phyloP scores from a whole-genome alignment of 2,888 invertebrate genomes.

The Eupelmus urozonus region DNA sequence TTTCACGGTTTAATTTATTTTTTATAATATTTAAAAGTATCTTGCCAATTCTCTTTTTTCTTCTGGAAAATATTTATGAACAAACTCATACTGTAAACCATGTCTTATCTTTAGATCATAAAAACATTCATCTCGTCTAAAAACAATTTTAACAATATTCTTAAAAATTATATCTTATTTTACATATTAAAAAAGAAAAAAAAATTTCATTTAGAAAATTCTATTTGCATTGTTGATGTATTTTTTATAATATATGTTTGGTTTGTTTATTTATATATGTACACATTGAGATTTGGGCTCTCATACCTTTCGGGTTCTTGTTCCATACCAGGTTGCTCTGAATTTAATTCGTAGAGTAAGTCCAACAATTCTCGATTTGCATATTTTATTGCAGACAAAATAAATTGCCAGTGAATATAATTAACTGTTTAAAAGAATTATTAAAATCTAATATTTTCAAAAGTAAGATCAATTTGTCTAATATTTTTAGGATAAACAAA shows the following conservation, averaged over 20 bases:
- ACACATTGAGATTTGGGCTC: not conserved
- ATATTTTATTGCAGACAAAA: constrained; percentile 3
- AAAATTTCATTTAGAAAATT: too few relatives aligned
- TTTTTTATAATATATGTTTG: not conserved
- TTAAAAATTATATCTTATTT: too few relatives aligned
- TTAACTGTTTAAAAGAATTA: constrained; percentile 9
- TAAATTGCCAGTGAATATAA: constrained; percentile 31
- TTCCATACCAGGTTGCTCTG: constrained; percentile 13
- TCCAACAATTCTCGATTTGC: not conserved
- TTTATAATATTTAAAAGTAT: not conserved
- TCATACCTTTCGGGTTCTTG: not conserved
- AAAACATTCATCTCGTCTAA: constrained; percentile 1
- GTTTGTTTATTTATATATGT: not conserved
- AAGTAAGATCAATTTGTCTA: too few relatives aligned
- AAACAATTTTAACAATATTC: too few relatives aligned
- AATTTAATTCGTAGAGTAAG: not conserved
- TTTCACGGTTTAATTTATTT: too few relatives aligned
- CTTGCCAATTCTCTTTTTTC: constrained; percentile 5
- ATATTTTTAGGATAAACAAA: too few relatives aligned
- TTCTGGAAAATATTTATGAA: constrained; percentile 19
- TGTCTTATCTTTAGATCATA: constrained; percentile 4
- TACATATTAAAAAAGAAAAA: too few relatives aligned
- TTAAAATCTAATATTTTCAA: too few relatives aligned
- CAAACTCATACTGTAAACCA: not conserved
- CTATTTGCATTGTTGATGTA: too few relatives aligned